Evolutionary conservation across 1,140 invertebrate genomes (phyloP).

Genomic region (Brachionus asplanchnoidis): DNA sequence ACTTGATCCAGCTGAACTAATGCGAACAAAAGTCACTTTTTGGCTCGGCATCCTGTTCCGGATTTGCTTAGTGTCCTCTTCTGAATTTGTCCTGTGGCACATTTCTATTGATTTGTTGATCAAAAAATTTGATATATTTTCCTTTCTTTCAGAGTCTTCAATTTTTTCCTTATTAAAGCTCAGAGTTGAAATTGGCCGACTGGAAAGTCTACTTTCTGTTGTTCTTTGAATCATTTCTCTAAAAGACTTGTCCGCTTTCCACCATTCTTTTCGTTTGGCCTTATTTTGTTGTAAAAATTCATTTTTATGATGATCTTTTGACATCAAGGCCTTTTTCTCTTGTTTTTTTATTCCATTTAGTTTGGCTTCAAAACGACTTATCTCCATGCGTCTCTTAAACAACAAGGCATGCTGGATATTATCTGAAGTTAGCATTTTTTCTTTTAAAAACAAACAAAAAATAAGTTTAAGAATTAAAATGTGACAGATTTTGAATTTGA

Average conservation of each 20-base stretch:
- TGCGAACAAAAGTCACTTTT: background rate
- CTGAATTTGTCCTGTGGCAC: background rate
- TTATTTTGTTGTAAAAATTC: background rate
- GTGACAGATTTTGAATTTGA: background rate
- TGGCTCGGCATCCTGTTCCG: background rate
- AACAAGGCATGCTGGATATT: background rate
- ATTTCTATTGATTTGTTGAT: background rate
- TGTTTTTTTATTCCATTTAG: background rate
- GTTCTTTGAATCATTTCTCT: conserved; percentile 5
- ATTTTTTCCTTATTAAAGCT: background rate
- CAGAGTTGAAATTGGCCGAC: background rate
- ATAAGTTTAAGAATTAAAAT: background rate
- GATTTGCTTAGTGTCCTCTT: background rate
- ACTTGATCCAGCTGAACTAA: background rate
- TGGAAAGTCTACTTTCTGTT: background rate
- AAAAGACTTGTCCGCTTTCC: background rate
- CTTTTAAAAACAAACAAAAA: background rate
- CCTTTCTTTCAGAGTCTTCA: background rate
- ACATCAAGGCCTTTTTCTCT: background rate
- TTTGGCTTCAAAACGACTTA: background rate
- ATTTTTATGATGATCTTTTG: background rate
- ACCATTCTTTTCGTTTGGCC: background rate
- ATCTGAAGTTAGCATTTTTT: conserved; percentile 4
- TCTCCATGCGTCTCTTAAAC: background rate
- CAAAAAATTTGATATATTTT: background rate